Evolutionary conservation across 2,113 vertebrate species (phyloP), one percentile per base, ranked within the genome.

Genomic region (Siniperca knerii): DNA sequence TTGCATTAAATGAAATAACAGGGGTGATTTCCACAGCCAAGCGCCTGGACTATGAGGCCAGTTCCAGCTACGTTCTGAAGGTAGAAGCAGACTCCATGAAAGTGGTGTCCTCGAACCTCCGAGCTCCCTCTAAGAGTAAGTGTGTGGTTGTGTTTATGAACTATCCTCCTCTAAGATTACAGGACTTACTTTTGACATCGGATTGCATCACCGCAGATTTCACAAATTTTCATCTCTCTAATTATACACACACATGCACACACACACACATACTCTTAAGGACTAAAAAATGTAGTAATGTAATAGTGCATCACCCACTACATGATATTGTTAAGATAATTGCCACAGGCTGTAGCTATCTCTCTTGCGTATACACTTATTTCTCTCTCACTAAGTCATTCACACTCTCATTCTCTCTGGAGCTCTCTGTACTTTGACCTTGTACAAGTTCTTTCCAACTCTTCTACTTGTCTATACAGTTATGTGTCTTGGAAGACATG

Each of bases 61-160:
- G 95, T 76, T 94, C 91, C 87, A 96, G 91, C 57, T 98, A 96
- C 0, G 72, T 96, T 79, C 95, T 98, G 9, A 95, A 94, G 20
- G 96, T 98, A 35, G 97, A 97, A 88, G 97, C 97, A 0, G 96
- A 98, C 89, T 97, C 97, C 25, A 94, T 98, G 85, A 89, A 94
- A 66, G 95, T 97, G 84, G 96, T 95, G 33, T 96, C 93, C 9
- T 97, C 96, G 46, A 97, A 98, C 90, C 93, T 97, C 16, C 90
- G 96, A 18, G 97, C 96, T 35, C 96, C 97, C n/a, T 96, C 97
- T 48, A 98, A 97, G 95, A 97, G 97, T 98, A 94, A 97, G 97
- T 77, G 40, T 2, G 2, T 40, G 9, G 0, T 25, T 6, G n/a
- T 12, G 55, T 80, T 75, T 33, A 2, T 60, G 71, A 69, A 33